Evolutionary conservation across 1,140 invertebrate species (phyloP), one percentile per base, ranked within the genome.

Genomic region (Sarcophaga peregrina): DNA sequence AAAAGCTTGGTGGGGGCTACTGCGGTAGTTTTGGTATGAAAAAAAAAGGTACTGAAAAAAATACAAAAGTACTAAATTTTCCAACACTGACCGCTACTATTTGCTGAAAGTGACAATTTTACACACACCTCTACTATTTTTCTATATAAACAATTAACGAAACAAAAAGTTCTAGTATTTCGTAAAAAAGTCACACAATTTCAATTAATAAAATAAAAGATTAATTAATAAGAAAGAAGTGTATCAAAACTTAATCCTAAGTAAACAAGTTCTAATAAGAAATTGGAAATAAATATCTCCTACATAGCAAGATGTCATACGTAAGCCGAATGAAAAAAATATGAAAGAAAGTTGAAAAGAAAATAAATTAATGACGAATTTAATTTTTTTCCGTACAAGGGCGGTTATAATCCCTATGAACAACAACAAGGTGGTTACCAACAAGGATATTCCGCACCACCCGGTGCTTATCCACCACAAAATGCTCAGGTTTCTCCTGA

Each of bases 401-500:
- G 87, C 52, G 87, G 87, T 3, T 89, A 87, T 74, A 90, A 90
- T 84, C 89, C 89, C 2, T 88, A 90, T 47, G 85, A 11, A 9
- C 17, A 76, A 85, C 84, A 11, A 9, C 17, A 37, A 4, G 85
- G 84, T 17, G 88, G 87, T 37, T 89, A 89, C 85, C 84, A 11
- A 13, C 48, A 62, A 78, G 83, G 83, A 25, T 84, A 84, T 74
- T 17, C 89, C 3, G 80, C 89, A 2, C 89, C 89, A 0, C 89
- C 89, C 11, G 89, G 89, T n/a, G 89, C 89, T 8, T 90, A 87
- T 86, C 86, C 89, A 9, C 89, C 89, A 83, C 90, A 84, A 78
- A 90, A 90, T 72, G 83, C 87, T 0, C 86, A 87, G 74, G 87
- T 93, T 0, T 89, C 91, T 37, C 94, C 95, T 25, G 93, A 96